Evolutionary conservation across 2,888 invertebrate genomes (phyloP).

Genomic region (Acrobasis repandana): DNA sequence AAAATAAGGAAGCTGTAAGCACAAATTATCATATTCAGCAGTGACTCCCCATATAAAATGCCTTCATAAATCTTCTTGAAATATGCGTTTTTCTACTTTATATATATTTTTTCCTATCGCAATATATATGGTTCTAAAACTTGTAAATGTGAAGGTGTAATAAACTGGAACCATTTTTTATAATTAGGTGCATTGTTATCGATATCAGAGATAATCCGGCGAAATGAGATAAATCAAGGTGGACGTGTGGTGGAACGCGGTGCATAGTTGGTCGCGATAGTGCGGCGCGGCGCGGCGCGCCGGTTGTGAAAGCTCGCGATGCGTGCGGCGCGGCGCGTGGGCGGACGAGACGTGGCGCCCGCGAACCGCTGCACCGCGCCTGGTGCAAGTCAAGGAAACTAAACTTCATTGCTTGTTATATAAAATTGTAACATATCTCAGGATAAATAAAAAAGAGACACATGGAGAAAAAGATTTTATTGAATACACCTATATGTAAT

Average conservation of each 20-base stretch:
- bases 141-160: background rate
- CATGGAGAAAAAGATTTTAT: too few species aligned
- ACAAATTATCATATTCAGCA: background rate
- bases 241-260: constrained; percentile 4
- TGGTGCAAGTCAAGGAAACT: constrained; percentile 36
- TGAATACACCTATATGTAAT: too few species aligned
- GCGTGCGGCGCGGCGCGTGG: constrained; percentile 72
- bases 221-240: constrained; percentile 31
- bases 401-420: background rate
- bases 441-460: too few species aligned
- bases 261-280: constrained; percentile 37
- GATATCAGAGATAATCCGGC: constrained; percentile 28
- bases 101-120: background rate
- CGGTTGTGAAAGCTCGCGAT: constrained; percentile 74
- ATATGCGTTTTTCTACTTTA: background rate
- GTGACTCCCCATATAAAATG: background rate
- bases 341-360: constrained; percentile 69
- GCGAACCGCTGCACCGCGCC: constrained; percentile 41
- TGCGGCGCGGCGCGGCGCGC: constrained; percentile 45
- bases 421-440: too few species aligned
- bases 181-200: constrained; percentile 17
- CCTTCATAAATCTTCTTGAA: background rate
- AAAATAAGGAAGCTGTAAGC: constrained; percentile 50
- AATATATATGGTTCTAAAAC: background rate
- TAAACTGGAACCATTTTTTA: constrained; percentile 7